Conservation (phyloP, 2,888 invertebrate species). For the Chydorus sphaericus region DNA sequence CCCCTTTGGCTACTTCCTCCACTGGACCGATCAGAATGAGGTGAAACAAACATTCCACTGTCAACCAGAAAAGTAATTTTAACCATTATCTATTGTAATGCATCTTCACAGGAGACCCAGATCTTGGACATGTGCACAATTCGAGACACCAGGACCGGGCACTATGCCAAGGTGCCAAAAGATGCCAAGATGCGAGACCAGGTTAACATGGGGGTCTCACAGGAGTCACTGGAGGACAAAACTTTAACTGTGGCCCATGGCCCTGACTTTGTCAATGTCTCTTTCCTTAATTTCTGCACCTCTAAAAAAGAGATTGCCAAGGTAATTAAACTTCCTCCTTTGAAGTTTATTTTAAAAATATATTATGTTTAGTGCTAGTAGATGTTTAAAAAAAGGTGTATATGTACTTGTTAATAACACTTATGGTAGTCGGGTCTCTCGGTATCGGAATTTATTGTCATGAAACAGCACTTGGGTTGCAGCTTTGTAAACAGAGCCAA, state of each 20-base stretch:
- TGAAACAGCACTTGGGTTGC: too few relatives aligned
- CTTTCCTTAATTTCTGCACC: slow-evolving; percentile 86
- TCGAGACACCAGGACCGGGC: slow-evolving; percentile 79
- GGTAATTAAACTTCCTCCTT: slow-evolving; percentile 38
- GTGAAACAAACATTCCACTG: too few relatives aligned
- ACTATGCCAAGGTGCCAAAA: slow-evolving; percentile 83
- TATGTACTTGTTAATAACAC: too few relatives aligned
- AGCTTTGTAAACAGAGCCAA: not conserved
- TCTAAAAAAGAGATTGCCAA: slow-evolving; percentile 77
- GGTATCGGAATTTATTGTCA: too few relatives aligned
- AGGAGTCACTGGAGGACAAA: slow-evolving; percentile 74
- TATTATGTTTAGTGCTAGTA: too few relatives aligned
- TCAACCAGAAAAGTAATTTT: too few relatives aligned
- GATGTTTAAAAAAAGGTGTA: too few relatives aligned
- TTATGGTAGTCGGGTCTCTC: too few relatives aligned
- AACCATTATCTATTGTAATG: too few relatives aligned
- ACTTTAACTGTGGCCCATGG: slow-evolving; percentile 84
- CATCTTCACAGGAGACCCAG: slow-evolving; percentile 85
- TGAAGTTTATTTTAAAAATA: too few relatives aligned
- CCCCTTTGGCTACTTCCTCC: slow-evolving; percentile 75
- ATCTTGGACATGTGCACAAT: slow-evolving; percentile 79
- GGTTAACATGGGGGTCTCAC: slow-evolving; percentile 69
- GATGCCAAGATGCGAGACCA: slow-evolving; percentile 74
- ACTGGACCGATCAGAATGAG: slow-evolving; percentile 83
- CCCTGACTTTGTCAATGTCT: slow-evolving; percentile 82